These are phyloP conservation scores for Chelon labrosus DNA, from an alignment of 2,797 vertebrate genomes.

Conservation along the genomic window DNA sequence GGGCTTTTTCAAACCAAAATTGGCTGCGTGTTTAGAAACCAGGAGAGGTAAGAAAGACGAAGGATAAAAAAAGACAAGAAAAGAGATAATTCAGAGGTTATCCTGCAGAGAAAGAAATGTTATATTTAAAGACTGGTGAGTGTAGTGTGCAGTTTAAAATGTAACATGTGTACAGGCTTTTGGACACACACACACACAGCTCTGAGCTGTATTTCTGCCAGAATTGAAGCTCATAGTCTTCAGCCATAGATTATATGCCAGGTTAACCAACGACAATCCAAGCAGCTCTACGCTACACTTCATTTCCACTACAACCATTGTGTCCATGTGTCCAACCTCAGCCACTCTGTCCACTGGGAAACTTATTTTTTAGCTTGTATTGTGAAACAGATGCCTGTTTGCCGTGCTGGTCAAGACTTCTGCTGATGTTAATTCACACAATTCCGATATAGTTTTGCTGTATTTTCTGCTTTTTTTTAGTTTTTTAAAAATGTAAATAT, in stretches of 20 bases:
- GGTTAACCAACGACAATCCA: constrained; percentile 29
- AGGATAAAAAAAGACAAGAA: background rate
- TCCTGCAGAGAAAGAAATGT: too few species aligned
- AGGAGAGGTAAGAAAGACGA: background rate
- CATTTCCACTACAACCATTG: background rate
- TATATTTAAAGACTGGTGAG: too few species aligned
- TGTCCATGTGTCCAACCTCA: constrained; percentile 13
- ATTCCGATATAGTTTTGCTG: background rate
- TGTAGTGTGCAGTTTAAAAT: too few species aligned
- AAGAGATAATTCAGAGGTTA: too few species aligned
- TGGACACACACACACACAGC: constrained; percentile 7
- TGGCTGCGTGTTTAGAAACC: background rate
- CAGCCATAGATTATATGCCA: constrained; percentile 55
- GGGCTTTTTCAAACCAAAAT: background rate
- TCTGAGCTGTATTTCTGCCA: constrained; percentile 37
- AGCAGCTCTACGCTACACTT: constrained; percentile 1
- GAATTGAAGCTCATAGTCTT: constrained; percentile 35
- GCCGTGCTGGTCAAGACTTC: background rate
- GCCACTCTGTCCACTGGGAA: constrained; percentile 15
- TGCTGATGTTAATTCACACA: constrained; percentile 1
- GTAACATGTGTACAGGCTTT: background rate
- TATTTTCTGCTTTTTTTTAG: background rate
- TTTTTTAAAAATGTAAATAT: constrained; percentile 17
- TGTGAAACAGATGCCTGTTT: constrained; percentile 22
- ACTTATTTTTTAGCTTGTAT: constrained; percentile 21